Base-by-base conservation (phyloP, 2,797 vertebrate species). In the Takifugu ocellatus region DNA sequence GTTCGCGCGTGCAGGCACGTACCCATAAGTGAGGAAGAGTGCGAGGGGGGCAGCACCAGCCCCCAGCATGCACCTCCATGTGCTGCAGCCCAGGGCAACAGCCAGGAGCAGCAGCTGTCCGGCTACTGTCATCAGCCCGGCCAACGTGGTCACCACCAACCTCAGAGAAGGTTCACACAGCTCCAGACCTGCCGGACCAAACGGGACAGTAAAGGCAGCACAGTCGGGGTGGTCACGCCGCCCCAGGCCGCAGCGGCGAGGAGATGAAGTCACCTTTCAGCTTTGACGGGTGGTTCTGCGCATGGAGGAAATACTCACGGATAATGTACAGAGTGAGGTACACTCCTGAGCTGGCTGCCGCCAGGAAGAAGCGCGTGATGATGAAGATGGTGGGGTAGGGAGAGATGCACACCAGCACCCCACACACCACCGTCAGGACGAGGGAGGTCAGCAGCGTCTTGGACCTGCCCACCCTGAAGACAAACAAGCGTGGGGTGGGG, bases 1-100 rank as follows among this genome's bases (percentile, higher is more conserved):
- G 7, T 5, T 15, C 25, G 5, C n/a, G 16, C 12, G 14, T 43
- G 14, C 16, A 16, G 1, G 6, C 3, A 44, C 57, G 0, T 78
- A 95, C 94, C 93, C 92, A 1, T 93, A 95, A 70, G 92, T 89
- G 66, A 96, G 88, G 82, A 95, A 95, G 26, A 96, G 88, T 12
- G 91, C 90, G 14, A 95, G 84, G 3, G 93, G 93, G 43, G 92
- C 93, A 0, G 92, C 89, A n/a, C 94, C 93, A 3, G 92, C 90
- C 49, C 93, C 91, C 67, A 94, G 90, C 26, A 96, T 85, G 48
- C 92, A 91, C 65, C 93, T 90, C 94, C 94, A 96, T 54, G 93
- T 92, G 64, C 93, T 91, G 61, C 92, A 94, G 61, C 92, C 92
- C 63, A 94, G 78, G 16, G 92, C 94, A 63, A 96, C 86, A 1